Percentiles rank a stretch among this genome's conserved stretches.
Conservation (phyloP, 2,113 vertebrate species). For the Halcyon malimbica region DNA sequence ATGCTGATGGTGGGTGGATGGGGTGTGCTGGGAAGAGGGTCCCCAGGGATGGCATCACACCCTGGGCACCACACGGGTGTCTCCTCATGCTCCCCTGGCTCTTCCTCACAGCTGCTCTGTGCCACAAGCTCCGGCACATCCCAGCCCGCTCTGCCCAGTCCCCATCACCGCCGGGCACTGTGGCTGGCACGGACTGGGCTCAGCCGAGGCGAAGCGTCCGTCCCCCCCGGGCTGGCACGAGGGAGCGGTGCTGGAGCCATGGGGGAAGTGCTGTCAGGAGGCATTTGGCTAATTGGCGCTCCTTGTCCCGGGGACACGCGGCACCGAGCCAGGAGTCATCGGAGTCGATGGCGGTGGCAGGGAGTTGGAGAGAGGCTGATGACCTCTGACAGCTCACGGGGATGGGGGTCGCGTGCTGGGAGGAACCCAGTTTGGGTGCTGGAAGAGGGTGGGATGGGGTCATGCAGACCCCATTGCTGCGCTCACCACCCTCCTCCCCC, state of each 20-base stretch:
- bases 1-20: conserved; percentile 93
- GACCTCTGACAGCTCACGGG: background rate
- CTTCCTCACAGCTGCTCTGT: fast-evolving
- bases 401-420: background rate
- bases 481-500: fast-evolving
- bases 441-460: fast-evolving
- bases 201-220: fast-evolving
- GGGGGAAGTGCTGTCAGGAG: conserved; percentile 42
- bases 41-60: fast-evolving
- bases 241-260: background rate
- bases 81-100: fast-evolving
- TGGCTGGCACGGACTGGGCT: background rate
- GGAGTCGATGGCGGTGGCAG: background rate
- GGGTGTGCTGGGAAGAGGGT: fast-evolving
- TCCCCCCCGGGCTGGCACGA: background rate
- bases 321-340: background rate
- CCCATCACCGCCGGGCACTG: background rate
- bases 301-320: background rate
- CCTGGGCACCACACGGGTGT: fast-evolving
- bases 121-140: background rate
- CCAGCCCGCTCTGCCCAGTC: background rate
- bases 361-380: background rate
- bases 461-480: fast-evolving
- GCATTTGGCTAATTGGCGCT: conserved; percentile 45
- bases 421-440: fast-evolving